These are phyloP conservation scores for Urocolius indicus DNA, from an alignment of 2,113 vertebrate species.

Conservation along the genomic window DNA sequence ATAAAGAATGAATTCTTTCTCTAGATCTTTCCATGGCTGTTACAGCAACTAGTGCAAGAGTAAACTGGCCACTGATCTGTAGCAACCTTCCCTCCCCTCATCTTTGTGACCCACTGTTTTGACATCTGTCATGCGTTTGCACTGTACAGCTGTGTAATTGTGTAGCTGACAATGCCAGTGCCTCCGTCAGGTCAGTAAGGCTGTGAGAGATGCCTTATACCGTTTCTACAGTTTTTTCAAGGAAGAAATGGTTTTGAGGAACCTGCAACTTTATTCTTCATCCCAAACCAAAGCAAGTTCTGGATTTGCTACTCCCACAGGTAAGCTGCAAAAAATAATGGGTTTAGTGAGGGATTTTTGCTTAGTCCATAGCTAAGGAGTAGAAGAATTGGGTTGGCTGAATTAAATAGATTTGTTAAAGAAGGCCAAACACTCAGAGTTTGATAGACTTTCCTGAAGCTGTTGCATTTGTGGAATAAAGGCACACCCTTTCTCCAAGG, in stretches of 20 bases:
- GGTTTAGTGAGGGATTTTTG: neutral
- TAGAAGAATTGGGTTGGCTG: neutral
- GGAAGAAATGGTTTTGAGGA: neutral
- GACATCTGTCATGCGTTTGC: neutral
- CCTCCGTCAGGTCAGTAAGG: neutral
- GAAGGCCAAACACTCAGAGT: neutral
- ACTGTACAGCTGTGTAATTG: fast-evolving
- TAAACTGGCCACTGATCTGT: neutral
- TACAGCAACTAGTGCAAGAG: neutral
- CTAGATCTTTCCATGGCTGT: neutral
- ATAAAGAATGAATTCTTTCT: neutral
- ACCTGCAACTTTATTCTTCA: neutral
- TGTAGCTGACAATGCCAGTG: neutral
- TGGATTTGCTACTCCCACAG: neutral
- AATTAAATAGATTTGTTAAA: neutral
- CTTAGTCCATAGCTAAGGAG: neutral
- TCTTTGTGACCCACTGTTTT: neutral
- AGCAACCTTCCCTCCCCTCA: neutral
- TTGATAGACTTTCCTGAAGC: neutral
- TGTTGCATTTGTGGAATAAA: neutral
- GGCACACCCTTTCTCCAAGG: neutral
- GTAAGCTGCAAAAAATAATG: neutral
- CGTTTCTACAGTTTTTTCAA: neutral
- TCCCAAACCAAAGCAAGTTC: neutral
- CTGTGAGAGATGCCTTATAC: neutral